A percentile compares a stretch with the other conserved stretches of the same genome.
These are phyloP conservation scores for Apotomis betuletana DNA, from an alignment of 2,888 invertebrate species.

Conservation along the genomic window DNA sequence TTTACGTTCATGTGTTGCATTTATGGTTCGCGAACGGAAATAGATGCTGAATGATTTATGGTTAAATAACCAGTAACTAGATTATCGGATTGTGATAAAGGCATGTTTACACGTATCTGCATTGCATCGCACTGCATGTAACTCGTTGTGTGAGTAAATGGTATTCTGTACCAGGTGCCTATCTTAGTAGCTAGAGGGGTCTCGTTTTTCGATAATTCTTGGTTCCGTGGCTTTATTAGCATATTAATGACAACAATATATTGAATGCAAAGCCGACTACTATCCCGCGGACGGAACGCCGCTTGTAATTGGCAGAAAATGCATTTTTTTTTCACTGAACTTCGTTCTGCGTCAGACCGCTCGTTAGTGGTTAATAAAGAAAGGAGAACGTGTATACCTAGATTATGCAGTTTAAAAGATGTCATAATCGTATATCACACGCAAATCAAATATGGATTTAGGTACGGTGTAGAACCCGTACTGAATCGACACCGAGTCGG, in stretches of 20 bases:
- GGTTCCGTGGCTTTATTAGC: conserved; percentile 17
- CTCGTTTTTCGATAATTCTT: conserved; percentile 19
- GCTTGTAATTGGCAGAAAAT: conserved; percentile 40
- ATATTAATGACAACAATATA: conserved; percentile 37
- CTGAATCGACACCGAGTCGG: not conserved
- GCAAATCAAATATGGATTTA: not conserved
- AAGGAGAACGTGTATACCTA: conserved; percentile 1
- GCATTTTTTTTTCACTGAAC: conserved; percentile 32
- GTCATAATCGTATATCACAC: not conserved
- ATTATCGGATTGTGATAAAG: conserved; percentile 26
- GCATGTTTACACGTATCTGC: not conserved
- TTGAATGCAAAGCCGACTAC: conserved; percentile 34
- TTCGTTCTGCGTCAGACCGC: conserved; percentile 24
- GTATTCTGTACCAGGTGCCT: not conserved
- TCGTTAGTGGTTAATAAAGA: conserved; percentile 33
- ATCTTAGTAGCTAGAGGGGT: conserved; percentile 5
- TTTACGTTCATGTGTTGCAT: conserved; percentile 41
- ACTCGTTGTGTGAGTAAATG: not conserved
- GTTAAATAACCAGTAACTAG: conserved; percentile 29
- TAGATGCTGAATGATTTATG: conserved; percentile 32
- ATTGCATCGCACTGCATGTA: not conserved
- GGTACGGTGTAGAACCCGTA: not conserved
- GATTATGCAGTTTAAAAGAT: not conserved
- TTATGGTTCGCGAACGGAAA: conserved; percentile 44
- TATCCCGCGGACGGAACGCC: conserved; percentile 24